These are phyloP conservation scores for Neosalanx taihuensis DNA, from an alignment of 2,797 vertebrate genomes.

Conservation along the genomic window DNA sequence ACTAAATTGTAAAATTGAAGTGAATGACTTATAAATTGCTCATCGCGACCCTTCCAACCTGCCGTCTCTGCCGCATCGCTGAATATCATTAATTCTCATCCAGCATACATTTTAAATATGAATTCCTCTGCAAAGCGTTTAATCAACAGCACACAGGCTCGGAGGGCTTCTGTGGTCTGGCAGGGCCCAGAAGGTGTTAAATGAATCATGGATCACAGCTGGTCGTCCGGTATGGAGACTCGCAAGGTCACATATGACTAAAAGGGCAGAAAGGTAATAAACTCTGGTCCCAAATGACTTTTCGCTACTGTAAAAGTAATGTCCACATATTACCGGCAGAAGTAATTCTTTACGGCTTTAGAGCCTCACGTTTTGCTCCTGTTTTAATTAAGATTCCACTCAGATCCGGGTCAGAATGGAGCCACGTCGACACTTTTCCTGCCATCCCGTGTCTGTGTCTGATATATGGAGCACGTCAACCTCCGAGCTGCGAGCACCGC, in stretches of 20 bases:
- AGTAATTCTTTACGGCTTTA: conserved; percentile 52
- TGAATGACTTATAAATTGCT: conserved; percentile 57
- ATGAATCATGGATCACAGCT: conserved; percentile 72
- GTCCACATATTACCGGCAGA: conserved; percentile 52
- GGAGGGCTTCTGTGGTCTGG: conserved; percentile 42
- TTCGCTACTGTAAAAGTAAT: conserved; percentile 56
- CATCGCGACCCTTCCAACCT: conserved; percentile 40
- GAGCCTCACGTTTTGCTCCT: conserved; percentile 40
- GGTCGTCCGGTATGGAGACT: conserved; percentile 56
- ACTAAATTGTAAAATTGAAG: conserved; percentile 66
- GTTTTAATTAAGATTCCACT: conserved; percentile 53
- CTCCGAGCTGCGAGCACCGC: conserved; percentile 42
- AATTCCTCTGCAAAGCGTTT: conserved; percentile 66
- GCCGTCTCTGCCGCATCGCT: conserved; percentile 58
- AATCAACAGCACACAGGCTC: conserved; percentile 63
- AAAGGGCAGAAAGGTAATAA: conserved; percentile 68
- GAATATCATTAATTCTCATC: conserved; percentile 70
- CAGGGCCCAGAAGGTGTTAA: conserved; percentile 68
- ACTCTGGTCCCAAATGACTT: conserved; percentile 62
- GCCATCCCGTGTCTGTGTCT: conserved; percentile 13
- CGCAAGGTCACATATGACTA: conserved; percentile 66
- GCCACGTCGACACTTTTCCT: conserved; percentile 25
- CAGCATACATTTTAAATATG: conserved; percentile 69
- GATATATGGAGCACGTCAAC: conserved; percentile 14
- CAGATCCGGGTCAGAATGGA: conserved; percentile 36